Evolutionary conservation across 2,113 vertebrate species (phyloP).

Genomic region (Hippocampus abdominalis): DNA sequence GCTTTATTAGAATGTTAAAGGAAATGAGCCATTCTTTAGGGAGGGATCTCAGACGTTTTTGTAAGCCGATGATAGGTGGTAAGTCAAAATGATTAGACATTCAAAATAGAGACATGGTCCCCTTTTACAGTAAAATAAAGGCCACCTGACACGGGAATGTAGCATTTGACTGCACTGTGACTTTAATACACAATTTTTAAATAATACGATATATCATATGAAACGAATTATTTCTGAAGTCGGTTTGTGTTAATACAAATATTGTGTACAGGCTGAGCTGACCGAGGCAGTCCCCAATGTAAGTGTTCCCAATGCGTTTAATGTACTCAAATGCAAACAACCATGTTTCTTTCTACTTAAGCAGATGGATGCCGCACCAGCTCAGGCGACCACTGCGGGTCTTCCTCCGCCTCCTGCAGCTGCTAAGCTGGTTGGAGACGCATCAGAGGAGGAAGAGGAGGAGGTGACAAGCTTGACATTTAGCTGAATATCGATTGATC

Average conservation of each 20-base stretch:
- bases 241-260: slow-evolving; percentile 2
- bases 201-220: too few relatives aligned
- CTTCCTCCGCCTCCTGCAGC: slow-evolving; percentile 26
- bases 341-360: neutral
- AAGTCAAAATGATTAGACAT: too few relatives aligned
- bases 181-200: too few relatives aligned
- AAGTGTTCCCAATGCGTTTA: slow-evolving; percentile 5
- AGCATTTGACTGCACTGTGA: too few relatives aligned
- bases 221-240: neutral
- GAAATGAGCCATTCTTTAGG: neutral
- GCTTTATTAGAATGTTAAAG: too few relatives aligned
- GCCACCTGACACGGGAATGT: too few relatives aligned
- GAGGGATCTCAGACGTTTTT: neutral
- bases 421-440: slow-evolving; percentile 27
- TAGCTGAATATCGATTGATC: neutral
- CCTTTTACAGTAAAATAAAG: too few relatives aligned
- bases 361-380: slow-evolving; percentile 35
- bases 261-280: slow-evolving; percentile 31
- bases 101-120: too few relatives aligned
- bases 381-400: slow-evolving; percentile 5
- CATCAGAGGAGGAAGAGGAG: slow-evolving; percentile 68
- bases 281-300: slow-evolving; percentile 13
- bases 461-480: slow-evolving; percentile 40
- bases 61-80: neutral
- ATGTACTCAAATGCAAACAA: neutral